Base-by-base conservation (phyloP, 1,140 invertebrate species). In the Spodoptera litura region DNA sequence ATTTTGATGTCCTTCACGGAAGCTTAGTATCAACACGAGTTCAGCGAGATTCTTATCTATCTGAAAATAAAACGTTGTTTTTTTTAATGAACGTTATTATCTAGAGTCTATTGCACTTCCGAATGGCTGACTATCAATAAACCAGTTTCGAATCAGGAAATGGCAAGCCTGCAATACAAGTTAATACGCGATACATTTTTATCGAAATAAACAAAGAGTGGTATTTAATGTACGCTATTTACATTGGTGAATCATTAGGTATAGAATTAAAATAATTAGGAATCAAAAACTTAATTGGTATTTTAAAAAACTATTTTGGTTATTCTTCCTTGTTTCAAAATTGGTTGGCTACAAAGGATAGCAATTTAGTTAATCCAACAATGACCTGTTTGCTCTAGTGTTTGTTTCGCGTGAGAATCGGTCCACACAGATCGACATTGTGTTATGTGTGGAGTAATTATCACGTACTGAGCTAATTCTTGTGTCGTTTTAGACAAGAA, bases 31-130 rank as follows among this genome's bases (percentile, higher is more conserved):
- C 20, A 27, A 58, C 12, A 58, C 56, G 56, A 27, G 25, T 15
- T 58, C 56, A 27, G 31, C 56, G 9, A 58, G 35, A 62, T 62
- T 8, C 12, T n/a, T 11, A 27, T 27, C 20, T 52, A 12, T 25
- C 51, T 20, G 55, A 56, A 56, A 56, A 20, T 15, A 20, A 56
- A 56, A 56, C 20, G n/a, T 56, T 56, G 35, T 64, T 64, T 15
- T 5, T 64, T 59, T 38, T 56, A 64, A 44, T 38, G 35, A n/a
- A 64, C 35, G 15, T 56, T 56, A 64, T 20, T 52, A 6, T 12
- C 20, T 53, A 52, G 66, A 52, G 66, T 70, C 66, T 71, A 71
- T 38, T 71, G 68, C 68, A 71, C 68, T 71, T 71, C 68, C 52
- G 68, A 71, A 71, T 35, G 10, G 38, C 31, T 71, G 49, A 27